These are phyloP conservation scores for pig (Sus scrofa) DNA, from an alignment of 2,113 vertebrate genomes.

Conservation along the genomic window DNA sequence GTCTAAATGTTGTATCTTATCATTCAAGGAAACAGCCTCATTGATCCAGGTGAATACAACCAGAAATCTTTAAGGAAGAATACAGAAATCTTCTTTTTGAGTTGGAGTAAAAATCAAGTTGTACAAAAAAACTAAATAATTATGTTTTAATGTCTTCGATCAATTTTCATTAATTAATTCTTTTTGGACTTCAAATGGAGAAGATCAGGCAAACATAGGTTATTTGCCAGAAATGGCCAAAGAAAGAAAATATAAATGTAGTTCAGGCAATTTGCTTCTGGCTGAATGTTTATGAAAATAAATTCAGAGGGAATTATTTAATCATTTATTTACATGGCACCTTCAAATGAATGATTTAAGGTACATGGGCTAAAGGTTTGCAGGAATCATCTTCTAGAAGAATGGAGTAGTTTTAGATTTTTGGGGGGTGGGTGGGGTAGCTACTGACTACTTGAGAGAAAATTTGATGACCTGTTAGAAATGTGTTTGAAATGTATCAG, in stretches of 20 bases:
- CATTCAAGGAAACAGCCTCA: neutral
- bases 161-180: conserved; percentile 72
- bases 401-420: conserved; percentile 77
- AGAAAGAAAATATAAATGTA: conserved; percentile 69
- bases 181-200: conserved; percentile 71
- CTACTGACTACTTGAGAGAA: conserved; percentile 37
- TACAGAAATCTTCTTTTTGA: conserved; percentile 61
- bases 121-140: conserved; percentile 41
- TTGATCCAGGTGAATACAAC: neutral
- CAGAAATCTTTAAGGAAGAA: conserved; percentile 12
- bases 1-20: neutral
- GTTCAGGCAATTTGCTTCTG: conserved; percentile 75
- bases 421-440: conserved; percentile 58
- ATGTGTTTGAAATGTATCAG: neutral
- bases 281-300: conserved; percentile 79
- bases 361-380: conserved; percentile 80
- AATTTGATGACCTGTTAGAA: neutral
- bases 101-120: conserved; percentile 63
- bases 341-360: conserved; percentile 88
- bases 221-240: conserved; percentile 68
- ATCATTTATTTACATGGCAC: conserved; percentile 89
- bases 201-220: conserved; percentile 48
- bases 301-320: conserved; percentile 93
- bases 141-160: conserved; percentile 64
- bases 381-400: conserved; percentile 81